These are phyloP conservation scores for Phalanger gymnotis DNA, from an alignment of 2,797 vertebrate species.

Conservation along the genomic window DNA sequence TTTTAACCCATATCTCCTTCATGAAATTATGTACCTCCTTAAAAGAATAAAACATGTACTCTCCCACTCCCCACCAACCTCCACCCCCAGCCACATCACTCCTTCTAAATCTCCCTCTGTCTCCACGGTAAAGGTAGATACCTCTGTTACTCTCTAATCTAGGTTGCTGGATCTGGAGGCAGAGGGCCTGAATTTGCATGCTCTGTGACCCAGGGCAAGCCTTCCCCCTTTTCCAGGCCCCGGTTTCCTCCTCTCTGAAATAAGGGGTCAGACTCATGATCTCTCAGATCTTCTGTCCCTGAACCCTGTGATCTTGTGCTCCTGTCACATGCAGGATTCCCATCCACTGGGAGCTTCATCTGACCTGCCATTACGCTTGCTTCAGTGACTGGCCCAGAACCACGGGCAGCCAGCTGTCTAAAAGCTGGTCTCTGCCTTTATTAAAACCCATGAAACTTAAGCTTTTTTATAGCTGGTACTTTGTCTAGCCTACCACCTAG, in stretches of 20 bases:
- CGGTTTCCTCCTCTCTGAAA: not conserved
- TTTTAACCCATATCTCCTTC: not conserved
- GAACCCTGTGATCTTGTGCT: not conserved
- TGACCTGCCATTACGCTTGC: not conserved
- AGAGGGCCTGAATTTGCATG: not conserved
- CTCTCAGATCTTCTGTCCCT: not conserved
- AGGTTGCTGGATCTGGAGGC: not conserved
- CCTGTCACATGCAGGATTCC: not conserved
- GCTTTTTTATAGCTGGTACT: not conserved
- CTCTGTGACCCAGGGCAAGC: not conserved
- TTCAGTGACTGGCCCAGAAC: not conserved
- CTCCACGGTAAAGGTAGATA: not conserved
- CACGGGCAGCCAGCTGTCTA: not conserved
- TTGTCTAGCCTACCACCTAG: not conserved
- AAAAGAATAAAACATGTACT: too few species aligned
- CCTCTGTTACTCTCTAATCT: not conserved
- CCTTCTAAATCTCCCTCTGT: not conserved
- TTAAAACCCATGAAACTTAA: not conserved
- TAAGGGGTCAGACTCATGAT: not conserved
- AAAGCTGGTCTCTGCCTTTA: not conserved
- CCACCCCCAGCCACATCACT: too few species aligned
- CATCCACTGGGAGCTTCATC: not conserved
- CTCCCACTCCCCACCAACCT: too few species aligned
- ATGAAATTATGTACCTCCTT: too few species aligned
- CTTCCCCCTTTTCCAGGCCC: not conserved